phyloP scores from a whole-genome alignment of 1,140 invertebrate genomes.

The Papilio dardanus region DNA sequence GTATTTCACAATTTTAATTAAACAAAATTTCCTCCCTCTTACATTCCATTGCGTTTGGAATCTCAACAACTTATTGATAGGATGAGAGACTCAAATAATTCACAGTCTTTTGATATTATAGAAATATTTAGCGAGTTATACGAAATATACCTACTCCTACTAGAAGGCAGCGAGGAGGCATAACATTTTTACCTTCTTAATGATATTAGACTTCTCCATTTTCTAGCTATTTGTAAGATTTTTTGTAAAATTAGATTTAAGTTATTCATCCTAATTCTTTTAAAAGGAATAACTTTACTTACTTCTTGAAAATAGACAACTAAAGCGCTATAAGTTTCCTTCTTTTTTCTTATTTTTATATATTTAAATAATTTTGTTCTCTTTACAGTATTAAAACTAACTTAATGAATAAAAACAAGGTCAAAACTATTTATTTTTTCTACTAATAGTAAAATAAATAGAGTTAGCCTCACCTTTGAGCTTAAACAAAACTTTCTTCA shows the following conservation, averaged over 20 bases:
- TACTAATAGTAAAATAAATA: background rate
- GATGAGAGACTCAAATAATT: constrained; percentile 17
- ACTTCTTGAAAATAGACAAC: background rate
- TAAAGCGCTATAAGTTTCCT: no score
- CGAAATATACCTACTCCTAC: no score
- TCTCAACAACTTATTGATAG: constrained; percentile 31
- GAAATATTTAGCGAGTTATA: background rate
- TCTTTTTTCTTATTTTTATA: no score
- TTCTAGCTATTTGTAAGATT: no score
- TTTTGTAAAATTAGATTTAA: no score
- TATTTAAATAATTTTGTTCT: no score
- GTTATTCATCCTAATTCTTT: no score
- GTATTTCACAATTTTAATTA: constrained; percentile 34
- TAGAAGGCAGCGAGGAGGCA: background rate
- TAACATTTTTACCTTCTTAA: background rate
- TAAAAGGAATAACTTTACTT: no score
- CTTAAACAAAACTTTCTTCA: constrained; percentile 6
- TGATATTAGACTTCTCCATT: no score
- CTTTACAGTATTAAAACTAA: background rate
- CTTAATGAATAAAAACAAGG: background rate
- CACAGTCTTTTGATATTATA: constrained; percentile 6
- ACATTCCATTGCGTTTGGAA: constrained; percentile 27
- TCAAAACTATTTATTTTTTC: background rate
- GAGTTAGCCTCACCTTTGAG: background rate
- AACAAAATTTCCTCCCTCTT: constrained; percentile 22